A percentile compares a stretch with the other conserved stretches of the same genome.
These are phyloP conservation scores for Gymnocheta viridis DNA, from an alignment of 2,888 invertebrate species.

Conservation along the genomic window DNA sequence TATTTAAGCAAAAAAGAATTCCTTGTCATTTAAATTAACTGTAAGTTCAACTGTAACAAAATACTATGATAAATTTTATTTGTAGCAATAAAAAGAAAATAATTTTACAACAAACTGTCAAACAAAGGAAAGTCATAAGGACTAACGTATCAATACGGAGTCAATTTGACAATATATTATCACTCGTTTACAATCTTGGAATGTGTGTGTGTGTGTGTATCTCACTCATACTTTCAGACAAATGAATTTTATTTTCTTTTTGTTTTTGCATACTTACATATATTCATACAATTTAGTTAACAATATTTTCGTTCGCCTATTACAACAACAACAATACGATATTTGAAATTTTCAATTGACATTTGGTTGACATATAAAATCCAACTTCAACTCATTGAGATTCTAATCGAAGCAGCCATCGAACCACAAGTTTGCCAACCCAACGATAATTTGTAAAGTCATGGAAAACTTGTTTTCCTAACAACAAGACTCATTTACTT, in stretches of 20 bases:
- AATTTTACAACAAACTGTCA: not conserved
- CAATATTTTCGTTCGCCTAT: slow-evolving; percentile 39
- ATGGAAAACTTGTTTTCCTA: not conserved
- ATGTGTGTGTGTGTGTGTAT: too few species aligned
- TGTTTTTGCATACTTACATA: too few species aligned
- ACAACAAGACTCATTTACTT: slow-evolving; percentile 1
- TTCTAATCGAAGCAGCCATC: slow-evolving; percentile 11
- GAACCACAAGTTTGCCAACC: not conserved
- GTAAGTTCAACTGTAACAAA: not conserved
- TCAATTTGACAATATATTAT: not conserved
- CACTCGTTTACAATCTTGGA: not conserved
- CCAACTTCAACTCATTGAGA: slow-evolving; percentile 32
- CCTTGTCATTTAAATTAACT: not conserved
- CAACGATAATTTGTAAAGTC: not conserved
- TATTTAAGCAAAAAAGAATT: too few species aligned
- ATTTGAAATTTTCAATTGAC: slow-evolving; percentile 41
- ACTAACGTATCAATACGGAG: not conserved
- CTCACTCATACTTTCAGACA: too few species aligned
- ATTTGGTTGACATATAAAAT: slow-evolving; percentile 31
- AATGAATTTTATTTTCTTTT: too few species aligned
- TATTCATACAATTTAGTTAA: too few species aligned
- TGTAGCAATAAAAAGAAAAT: not conserved
- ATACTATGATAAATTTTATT: not conserved
- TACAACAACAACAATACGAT: too few species aligned
- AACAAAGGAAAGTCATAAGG: not conserved